Evolutionary conservation across 2,888 invertebrate genomes (phyloP).

Genomic region (Leptopilina syphax): DNA sequence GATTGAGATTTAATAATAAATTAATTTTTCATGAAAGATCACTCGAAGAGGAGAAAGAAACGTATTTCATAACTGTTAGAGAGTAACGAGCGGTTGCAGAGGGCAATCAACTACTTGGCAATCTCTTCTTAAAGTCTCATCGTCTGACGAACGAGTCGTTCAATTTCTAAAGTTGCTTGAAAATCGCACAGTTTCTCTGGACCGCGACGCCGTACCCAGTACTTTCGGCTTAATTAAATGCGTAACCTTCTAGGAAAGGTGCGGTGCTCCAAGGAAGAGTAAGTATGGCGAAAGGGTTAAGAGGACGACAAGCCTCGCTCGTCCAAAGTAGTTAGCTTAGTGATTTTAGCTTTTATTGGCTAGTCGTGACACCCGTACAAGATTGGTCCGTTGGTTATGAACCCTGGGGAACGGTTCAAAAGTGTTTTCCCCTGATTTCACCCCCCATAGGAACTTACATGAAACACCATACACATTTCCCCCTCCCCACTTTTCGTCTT

Average conservation of each 20-base stretch:
- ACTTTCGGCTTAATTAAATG: constrained; percentile 72
- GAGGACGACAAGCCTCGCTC: constrained; percentile 62
- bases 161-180: constrained; percentile 56
- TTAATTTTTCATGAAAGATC: too few species aligned
- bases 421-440: constrained; percentile 65
- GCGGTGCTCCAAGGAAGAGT: constrained; percentile 38
- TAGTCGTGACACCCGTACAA: constrained; percentile 71
- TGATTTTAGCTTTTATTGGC: constrained; percentile 74
- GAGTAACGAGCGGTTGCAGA: not conserved
- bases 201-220: constrained; percentile 55
- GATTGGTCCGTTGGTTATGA: constrained; percentile 71
- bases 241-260: constrained; percentile 46
- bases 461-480: constrained; percentile 50
- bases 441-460: constrained; percentile 55
- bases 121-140: constrained; percentile 13
- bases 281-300: constrained; percentile 59
- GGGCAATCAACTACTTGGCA: constrained; percentile 8
- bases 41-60: too few species aligned
- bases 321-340: constrained; percentile 72
- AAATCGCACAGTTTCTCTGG: constrained; percentile 61
- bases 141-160: constrained; percentile 46
- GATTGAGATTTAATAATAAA: too few species aligned
- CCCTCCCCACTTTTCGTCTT: constrained; percentile 58
- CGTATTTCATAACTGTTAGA: too few species aligned
- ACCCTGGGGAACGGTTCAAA: constrained; percentile 67